phyloP scores from a whole-genome alignment of 1,140 invertebrate genomes.

The Aphidius gifuensis region DNA sequence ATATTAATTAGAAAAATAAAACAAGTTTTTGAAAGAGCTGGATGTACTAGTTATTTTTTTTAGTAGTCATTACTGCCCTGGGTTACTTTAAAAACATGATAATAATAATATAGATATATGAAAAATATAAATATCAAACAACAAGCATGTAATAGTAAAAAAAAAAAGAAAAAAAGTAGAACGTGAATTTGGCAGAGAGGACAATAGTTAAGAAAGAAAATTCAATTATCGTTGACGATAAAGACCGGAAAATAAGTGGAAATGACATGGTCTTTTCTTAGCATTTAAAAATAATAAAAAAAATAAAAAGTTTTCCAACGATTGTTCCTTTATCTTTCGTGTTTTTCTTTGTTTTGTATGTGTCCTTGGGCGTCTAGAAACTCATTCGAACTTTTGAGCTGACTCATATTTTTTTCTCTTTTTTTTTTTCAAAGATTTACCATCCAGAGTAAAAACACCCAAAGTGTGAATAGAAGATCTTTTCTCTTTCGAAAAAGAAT shows the following conservation, averaged over 20 bases:
- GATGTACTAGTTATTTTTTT: too few relatives aligned
- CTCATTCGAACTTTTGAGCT: slow-evolving; percentile 10
- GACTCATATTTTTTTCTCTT: not conserved
- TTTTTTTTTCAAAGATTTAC: not conserved
- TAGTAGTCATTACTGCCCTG: too few relatives aligned
- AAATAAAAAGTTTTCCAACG: not conserved
- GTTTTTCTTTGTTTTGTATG: not conserved
- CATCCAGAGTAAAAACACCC: too few relatives aligned
- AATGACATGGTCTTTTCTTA: slow-evolving; percentile 7
- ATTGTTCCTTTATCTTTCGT: slow-evolving; percentile 9
- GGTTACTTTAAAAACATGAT: too few relatives aligned
- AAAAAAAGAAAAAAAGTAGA: not conserved
- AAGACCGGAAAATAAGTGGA: slow-evolving; percentile 15
- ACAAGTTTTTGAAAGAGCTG: too few relatives aligned
- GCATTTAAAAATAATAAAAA: not conserved
- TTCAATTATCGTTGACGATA: slow-evolving; percentile 14
- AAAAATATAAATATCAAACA: not conserved
- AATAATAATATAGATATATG: not conserved
- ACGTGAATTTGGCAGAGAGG: not conserved
- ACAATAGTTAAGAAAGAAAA: slow-evolving; percentile 12
- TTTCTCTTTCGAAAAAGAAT: too few relatives aligned
- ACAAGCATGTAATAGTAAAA: too few relatives aligned
- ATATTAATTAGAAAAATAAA: too few relatives aligned
- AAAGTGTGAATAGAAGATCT: too few relatives aligned
- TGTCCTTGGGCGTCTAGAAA: slow-evolving; percentile 1